These are phyloP conservation scores for Chondrilla cf. caribensis DNA, from an alignment of 37 sponge, comb jelly and placozoan genomes.

Conservation along the genomic window DNA sequence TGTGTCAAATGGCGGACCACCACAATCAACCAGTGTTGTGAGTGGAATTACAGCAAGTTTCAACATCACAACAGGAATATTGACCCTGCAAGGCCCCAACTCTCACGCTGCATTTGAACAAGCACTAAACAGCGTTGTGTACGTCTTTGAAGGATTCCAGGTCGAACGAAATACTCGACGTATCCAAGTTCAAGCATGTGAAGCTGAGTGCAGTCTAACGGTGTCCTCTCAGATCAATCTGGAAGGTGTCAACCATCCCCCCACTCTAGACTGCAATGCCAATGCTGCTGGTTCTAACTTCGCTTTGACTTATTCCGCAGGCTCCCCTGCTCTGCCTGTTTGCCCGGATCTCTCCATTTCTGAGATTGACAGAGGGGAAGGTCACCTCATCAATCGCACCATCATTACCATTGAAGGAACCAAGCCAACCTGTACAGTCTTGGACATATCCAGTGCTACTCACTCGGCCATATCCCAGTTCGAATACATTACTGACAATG, in stretches of 20 bases:
- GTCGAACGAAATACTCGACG: background rate
- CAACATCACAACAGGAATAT: background rate
- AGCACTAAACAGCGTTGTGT: constrained; percentile 45
- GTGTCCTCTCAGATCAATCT: background rate
- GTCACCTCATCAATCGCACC: background rate
- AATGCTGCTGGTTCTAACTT: background rate
- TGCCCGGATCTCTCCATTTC: constrained; percentile 9
- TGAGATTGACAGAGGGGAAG: constrained; percentile 9
- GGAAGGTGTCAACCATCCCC: constrained; percentile 4
- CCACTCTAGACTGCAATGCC: constrained; percentile 17
- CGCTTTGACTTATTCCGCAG: background rate
- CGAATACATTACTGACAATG: background rate
- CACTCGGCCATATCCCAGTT: constrained; percentile 14
- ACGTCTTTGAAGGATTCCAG: constrained; percentile 33
- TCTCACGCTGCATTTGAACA: constrained; percentile 34
- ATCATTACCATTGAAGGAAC: constrained; percentile 10
- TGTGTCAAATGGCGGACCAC: background rate
- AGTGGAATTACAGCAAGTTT: background rate
- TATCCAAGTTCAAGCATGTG: constrained; percentile 15
- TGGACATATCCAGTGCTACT: constrained; percentile 8
- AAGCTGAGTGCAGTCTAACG: background rate
- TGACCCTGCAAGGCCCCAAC: constrained; percentile 51
- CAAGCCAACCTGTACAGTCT: background rate
- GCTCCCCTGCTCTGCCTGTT: constrained; percentile 8
- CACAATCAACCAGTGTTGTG: background rate